Evolutionary conservation across 2,113 vertebrate genomes (phyloP).

Genomic region (Psilopsiagon aymara): DNA sequence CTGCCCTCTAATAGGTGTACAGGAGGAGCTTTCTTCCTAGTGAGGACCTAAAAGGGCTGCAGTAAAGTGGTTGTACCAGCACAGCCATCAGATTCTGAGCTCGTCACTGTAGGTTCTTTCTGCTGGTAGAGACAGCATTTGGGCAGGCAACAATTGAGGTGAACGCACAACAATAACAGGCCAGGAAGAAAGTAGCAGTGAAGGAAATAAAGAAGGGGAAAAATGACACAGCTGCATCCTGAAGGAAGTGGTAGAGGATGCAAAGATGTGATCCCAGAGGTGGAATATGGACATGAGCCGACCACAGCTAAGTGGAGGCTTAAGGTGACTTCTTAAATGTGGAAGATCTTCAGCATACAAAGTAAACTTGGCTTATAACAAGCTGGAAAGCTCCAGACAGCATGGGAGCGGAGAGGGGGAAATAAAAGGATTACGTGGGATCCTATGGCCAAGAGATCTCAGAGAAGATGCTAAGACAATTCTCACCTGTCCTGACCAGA

Average conservation of each 20-base stretch:
- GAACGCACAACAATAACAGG: neutral
- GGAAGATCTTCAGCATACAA: neutral
- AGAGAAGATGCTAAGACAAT: neutral
- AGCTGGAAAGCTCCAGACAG: neutral
- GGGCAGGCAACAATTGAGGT: neutral
- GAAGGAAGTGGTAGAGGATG: neutral
- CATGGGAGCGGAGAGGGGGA: neutral
- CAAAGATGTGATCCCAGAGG: neutral
- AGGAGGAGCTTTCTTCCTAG: neutral
- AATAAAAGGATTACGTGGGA: neutral
- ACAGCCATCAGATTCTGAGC: neutral
- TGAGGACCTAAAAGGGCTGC: neutral
- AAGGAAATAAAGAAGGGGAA: neutral
- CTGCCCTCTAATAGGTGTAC: neutral
- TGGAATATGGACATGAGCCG: neutral
- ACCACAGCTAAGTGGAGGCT: fast-evolving
- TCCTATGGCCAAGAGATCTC: neutral
- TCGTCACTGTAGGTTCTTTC: neutral
- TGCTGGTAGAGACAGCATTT: neutral
- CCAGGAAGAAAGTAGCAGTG: neutral
- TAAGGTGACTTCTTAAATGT: neutral
- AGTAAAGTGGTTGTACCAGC: neutral
- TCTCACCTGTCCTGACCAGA: neutral
- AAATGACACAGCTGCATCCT: neutral
- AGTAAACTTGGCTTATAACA: neutral